Conservation (phyloP, 2,888 invertebrate species). For the Drosophila cracens region DNA sequence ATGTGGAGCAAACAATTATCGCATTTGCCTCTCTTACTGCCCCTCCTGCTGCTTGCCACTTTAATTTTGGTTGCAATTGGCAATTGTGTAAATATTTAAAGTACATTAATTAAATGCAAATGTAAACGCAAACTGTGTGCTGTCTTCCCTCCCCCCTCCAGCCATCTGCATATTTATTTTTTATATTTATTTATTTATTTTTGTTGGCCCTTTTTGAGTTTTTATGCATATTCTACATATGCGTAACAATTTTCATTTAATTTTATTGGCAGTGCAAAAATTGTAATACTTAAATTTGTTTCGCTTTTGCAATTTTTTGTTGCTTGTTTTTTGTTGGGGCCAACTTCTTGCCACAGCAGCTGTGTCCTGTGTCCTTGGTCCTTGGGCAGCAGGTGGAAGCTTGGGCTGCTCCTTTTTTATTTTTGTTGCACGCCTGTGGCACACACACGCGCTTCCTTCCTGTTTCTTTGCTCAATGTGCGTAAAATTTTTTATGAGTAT, state of each 20-base stretch:
- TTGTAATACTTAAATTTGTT: slow-evolving; percentile 63
- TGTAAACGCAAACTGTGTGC: slow-evolving; percentile 52
- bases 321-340: slow-evolving; percentile 9
- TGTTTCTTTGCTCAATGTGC: slow-evolving; percentile 70
- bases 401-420: slow-evolving; percentile 21
- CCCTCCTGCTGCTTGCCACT: not conserved
- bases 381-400: slow-evolving; percentile 50
- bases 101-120: slow-evolving; percentile 77
- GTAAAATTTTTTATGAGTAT: slow-evolving; percentile 77
- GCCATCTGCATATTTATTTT: not conserved
- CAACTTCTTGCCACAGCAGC: slow-evolving; percentile 29
- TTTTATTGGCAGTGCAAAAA: slow-evolving; percentile 67
- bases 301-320: slow-evolving; percentile 29
- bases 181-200: slow-evolving; percentile 2
- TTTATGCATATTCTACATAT: slow-evolving; percentile 22
- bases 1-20: slow-evolving; percentile 47
- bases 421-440: slow-evolving; percentile 32
- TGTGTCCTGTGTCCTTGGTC: slow-evolving; percentile 50
- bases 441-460: slow-evolving; percentile 35
- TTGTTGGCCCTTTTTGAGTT: not conserved
- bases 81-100: slow-evolving; percentile 70
- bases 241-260: slow-evolving; percentile 67
- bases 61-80: slow-evolving; percentile 24
- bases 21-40: not conserved
- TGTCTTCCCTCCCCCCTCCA: not conserved